phyloP scores from a whole-genome alignment of 2,113 vertebrate genomes.

The Crotophaga sulcirostris region DNA sequence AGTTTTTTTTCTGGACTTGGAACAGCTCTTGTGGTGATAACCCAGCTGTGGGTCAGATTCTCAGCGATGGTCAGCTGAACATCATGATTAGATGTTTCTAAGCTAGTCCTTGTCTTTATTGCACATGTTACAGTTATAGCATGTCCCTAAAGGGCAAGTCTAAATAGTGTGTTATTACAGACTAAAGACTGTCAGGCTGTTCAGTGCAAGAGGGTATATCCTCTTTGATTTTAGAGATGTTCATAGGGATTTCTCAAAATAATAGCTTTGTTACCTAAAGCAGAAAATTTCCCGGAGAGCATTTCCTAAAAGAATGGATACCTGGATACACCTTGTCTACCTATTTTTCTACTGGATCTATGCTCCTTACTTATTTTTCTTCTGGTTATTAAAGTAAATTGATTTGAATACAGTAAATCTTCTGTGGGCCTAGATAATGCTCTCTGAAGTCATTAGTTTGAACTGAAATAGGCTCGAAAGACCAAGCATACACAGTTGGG shows the following conservation, averaged over 20 bases:
- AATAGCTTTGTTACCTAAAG: not conserved
- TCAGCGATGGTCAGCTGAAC: not conserved
- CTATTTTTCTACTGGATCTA: not conserved
- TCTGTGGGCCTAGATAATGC: not conserved
- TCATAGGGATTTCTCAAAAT: not conserved
- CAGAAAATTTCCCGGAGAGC: not conserved
- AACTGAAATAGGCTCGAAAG: not conserved
- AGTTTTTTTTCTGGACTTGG: not conserved
- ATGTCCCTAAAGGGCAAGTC: not conserved
- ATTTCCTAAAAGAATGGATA: not conserved
- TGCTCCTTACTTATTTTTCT: not conserved
- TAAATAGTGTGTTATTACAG: not conserved
- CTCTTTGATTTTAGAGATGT: not conserved
- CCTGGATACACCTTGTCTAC: not conserved
- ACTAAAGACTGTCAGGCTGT: not conserved
- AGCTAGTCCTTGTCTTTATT: not conserved
- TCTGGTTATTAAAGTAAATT: not conserved
- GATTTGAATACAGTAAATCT: not conserved
- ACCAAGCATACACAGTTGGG: not conserved
- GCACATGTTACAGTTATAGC: not conserved
- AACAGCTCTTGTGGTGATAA: not conserved
- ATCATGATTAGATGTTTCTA: not conserved
- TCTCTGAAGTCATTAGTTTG: not conserved
- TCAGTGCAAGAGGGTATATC: not conserved
- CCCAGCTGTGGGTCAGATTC: not conserved